Evolutionary conservation across 2,888 invertebrate genomes (phyloP), one percentile per base, ranked within the genome.

Genomic region (Caenorhabditis sp.): DNA sequence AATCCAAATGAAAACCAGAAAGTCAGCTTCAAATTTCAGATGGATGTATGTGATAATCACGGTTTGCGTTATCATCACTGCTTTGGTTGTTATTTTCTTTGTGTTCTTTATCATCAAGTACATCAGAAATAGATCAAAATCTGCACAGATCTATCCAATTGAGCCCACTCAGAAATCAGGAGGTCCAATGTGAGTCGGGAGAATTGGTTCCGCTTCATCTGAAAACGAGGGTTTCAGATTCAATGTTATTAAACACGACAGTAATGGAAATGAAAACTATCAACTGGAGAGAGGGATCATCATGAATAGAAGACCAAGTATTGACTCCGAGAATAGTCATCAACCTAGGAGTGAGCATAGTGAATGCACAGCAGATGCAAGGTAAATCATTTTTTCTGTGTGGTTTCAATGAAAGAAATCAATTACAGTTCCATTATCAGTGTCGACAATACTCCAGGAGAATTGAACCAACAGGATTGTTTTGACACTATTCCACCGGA

Each of bases 1-100:
- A 38, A 31, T 31, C 31, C 31, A 31, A 31, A 7, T 31, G 31
- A 31, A 7, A 4, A 4, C 31, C 5, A 31, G 7, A 31, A 31
- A 7, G 7, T 4, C 26, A 0, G 12, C 2, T n/a, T 44, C 6
- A 22, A n/a, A 12, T 49, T 85, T 44, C 73, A 85, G 85, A 19
- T 85, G 83, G 85, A 85, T 86, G 74, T 86, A 86, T 47, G 49
- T 68, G 1, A 72, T 85, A 7, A 85, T 86, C n/a, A 26, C 59
- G 0, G 28, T 82, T 22, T 85, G 85, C 26, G 49, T 85, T 22
- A 49, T 49, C 7, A 51, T 79, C 22, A 80, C 82, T 5, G 51
- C 51, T 7, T 24, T 49, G 31, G 75, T 81, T 26, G 61, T 83
- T 2, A 44, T 79, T 16, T 74, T 79, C 56, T 83, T 83, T 22